These are phyloP conservation scores for Archocentrus centrarchus DNA, from an alignment of 2,113 vertebrate species.

Conservation along the genomic window DNA sequence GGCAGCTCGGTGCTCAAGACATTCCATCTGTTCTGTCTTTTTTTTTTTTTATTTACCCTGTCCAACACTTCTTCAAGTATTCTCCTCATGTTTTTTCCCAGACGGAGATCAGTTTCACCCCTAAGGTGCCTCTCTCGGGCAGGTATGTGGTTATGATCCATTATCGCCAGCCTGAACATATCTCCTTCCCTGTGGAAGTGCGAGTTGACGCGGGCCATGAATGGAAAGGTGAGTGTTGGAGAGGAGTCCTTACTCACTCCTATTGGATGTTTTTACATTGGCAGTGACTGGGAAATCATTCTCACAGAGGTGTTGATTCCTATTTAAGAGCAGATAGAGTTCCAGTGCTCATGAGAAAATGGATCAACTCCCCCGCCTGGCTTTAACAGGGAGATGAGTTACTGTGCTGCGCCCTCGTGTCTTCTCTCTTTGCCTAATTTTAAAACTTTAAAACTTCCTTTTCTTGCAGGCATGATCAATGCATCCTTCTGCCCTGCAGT, in stretches of 20 bases:
- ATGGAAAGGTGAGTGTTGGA: conserved; percentile 85
- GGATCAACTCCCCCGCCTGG: conserved; percentile 6
- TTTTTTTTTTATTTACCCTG: not conserved
- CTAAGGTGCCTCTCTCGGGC: conserved; percentile 78
- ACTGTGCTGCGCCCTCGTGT: not conserved
- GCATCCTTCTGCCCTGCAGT: conserved; percentile 89
- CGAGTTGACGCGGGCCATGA: conserved; percentile 74
- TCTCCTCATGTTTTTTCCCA: conserved; percentile 49
- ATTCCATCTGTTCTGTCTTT: not conserved
- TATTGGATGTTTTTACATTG: conserved; percentile 2
- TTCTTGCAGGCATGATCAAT: conserved; percentile 82
- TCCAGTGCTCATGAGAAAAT: conserved; percentile 26
- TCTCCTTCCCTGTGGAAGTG: conserved; percentile 83
- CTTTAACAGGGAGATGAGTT: conserved; percentile 5
- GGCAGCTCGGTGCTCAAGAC: not conserved
- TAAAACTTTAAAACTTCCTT: not conserved
- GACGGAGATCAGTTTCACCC: conserved; percentile 85
- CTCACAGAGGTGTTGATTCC: conserved; percentile 13
- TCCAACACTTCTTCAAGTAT: not conserved
- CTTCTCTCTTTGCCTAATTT: not conserved
- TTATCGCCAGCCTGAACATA: conserved; percentile 85
- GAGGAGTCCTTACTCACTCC: conserved; percentile 7
- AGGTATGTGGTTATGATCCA: conserved; percentile 86
- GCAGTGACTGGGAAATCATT: not conserved
- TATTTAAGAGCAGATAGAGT: conserved; percentile 43